These are phyloP conservation scores for Branchinecta sandiegonensis DNA, from an alignment of 2,888 invertebrate genomes.

Conservation along the genomic window DNA sequence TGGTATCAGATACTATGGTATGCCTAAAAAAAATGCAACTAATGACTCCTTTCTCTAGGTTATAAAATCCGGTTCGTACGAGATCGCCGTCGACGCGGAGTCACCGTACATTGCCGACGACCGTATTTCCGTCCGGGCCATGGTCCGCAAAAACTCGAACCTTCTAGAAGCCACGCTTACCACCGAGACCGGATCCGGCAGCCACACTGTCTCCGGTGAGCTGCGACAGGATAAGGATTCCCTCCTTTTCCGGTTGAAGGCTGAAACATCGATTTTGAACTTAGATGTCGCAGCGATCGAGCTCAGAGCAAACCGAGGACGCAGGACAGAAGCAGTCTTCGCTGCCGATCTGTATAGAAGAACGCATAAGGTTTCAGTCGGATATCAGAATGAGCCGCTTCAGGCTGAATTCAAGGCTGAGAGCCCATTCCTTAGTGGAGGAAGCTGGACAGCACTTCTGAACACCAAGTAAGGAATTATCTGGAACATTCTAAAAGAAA, in stretches of 20 bases:
- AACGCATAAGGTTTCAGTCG: slow-evolving; percentile 24
- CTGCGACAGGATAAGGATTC: slow-evolving; percentile 2
- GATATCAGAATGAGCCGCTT: slow-evolving; percentile 25
- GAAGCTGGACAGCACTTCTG: slow-evolving; percentile 26
- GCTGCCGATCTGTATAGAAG: slow-evolving; percentile 20
- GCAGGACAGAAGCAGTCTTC: slow-evolving; percentile 22
- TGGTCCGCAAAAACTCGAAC: not conserved
- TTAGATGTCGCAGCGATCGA: not conserved
- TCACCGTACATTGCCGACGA: slow-evolving; percentile 1
- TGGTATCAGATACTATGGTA: too few species aligned
- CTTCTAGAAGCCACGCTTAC: not conserved
- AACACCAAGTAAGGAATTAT: slow-evolving; percentile 25
- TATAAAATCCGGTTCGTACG: not conserved
- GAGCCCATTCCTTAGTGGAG: slow-evolving; percentile 27
- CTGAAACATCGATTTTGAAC: not conserved
- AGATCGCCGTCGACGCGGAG: not conserved
- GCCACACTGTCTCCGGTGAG: slow-evolving; percentile 8
- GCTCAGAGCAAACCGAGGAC: not conserved
- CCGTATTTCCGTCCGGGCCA: not conserved
- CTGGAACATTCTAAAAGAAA: slow-evolving; percentile 26
- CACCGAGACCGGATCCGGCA: slow-evolving; percentile 4
- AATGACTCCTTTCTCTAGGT: not conserved
- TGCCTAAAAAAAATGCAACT: too few species aligned
- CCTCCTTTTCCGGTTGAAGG: not conserved
- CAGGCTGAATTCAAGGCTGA: slow-evolving; percentile 26